Percentiles rank a stretch among this genome's conserved stretches.
phyloP scores from a whole-genome alignment of 1,140 invertebrate species.

The Trichogramma pretiosum region DNA sequence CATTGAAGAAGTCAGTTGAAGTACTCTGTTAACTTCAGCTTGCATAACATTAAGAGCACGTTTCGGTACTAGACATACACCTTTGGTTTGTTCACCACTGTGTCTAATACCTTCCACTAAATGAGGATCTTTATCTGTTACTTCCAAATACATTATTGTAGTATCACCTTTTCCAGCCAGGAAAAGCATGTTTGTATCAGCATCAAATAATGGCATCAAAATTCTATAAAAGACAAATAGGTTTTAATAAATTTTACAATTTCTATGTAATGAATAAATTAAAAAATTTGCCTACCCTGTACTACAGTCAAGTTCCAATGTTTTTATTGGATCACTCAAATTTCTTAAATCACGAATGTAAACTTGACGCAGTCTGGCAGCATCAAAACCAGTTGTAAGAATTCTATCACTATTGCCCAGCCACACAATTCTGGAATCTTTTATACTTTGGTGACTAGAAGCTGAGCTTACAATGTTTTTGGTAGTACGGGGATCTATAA shows the following conservation, averaged over 20 bases:
- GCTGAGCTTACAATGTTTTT: slow-evolving; percentile 54
- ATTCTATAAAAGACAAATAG: slow-evolving; percentile 48
- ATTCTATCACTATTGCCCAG: slow-evolving; percentile 73
- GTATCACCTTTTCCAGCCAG: slow-evolving; percentile 87
- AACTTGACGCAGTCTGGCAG: slow-evolving; percentile 71
- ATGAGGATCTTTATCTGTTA: slow-evolving; percentile 74
- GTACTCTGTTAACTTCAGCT: slow-evolving; percentile 82
- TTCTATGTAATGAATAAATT: background rate
- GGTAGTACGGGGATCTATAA: slow-evolving; percentile 67
- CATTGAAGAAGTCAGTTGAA: slow-evolving; percentile 74
- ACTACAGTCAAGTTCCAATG: slow-evolving; percentile 76
- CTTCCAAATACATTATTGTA: slow-evolving; percentile 78
- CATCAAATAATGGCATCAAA: slow-evolving; percentile 80
- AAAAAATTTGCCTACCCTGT: slow-evolving; percentile 55
- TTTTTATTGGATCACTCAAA: slow-evolving; percentile 66
- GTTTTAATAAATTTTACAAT: background rate
- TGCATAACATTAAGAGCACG: slow-evolving; percentile 87
- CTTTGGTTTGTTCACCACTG: slow-evolving; percentile 82
- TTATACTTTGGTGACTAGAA: slow-evolving; percentile 77
- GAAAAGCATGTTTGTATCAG: slow-evolving; percentile 90
- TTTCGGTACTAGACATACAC: slow-evolving; percentile 84
- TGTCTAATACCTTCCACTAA: slow-evolving; percentile 75
- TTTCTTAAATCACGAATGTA: slow-evolving; percentile 80
- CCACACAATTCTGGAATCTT: slow-evolving; percentile 85
- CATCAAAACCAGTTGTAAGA: slow-evolving; percentile 72